Conservation (phyloP, 2,113 vertebrate species). For the Colossoma macropomum region DNA sequence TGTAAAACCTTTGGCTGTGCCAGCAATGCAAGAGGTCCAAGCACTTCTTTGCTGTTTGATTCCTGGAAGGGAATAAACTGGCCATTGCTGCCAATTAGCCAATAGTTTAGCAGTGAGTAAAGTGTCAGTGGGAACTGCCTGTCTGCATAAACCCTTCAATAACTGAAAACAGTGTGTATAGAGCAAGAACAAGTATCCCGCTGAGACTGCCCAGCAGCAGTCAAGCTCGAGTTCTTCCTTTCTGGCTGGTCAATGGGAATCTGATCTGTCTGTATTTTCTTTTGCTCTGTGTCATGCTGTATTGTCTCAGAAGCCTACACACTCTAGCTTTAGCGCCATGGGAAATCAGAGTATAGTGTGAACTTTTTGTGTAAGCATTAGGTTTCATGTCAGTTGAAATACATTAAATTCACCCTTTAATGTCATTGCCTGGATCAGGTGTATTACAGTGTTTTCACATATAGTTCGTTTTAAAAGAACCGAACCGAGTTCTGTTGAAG, state of each 20-base stretch:
- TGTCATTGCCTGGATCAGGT: no score
- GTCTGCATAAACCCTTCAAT: conserved; percentile 23
- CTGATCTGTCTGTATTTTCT: conserved; percentile 18
- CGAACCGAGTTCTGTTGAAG: no score
- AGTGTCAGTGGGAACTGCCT: neutral
- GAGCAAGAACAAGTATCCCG: neutral
- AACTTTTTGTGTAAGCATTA: neutral
- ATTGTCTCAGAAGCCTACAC: conserved; percentile 13
- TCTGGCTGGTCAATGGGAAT: conserved; percentile 17
- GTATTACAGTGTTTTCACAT: no score
- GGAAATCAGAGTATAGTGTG: conserved; percentile 24
- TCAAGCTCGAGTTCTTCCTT: conserved; percentile 13
- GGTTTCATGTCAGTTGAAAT: neutral
- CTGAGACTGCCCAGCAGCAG: neutral
- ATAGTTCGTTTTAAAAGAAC: no score
- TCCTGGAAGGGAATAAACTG: neutral
- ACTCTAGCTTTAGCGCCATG: conserved; percentile 6
- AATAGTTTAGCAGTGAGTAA: neutral
- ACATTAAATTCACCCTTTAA: neutral
- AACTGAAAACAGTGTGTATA: conserved; percentile 31
- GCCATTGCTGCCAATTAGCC: conserved; percentile 15
- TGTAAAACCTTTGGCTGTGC: conserved; percentile 18
- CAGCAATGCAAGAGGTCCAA: conserved; percentile 2
- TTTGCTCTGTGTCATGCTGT: neutral
- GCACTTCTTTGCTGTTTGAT: neutral